These are phyloP conservation scores for Phalloptychus januarius DNA, from an alignment of 2,797 vertebrate genomes.

Conservation along the genomic window DNA sequence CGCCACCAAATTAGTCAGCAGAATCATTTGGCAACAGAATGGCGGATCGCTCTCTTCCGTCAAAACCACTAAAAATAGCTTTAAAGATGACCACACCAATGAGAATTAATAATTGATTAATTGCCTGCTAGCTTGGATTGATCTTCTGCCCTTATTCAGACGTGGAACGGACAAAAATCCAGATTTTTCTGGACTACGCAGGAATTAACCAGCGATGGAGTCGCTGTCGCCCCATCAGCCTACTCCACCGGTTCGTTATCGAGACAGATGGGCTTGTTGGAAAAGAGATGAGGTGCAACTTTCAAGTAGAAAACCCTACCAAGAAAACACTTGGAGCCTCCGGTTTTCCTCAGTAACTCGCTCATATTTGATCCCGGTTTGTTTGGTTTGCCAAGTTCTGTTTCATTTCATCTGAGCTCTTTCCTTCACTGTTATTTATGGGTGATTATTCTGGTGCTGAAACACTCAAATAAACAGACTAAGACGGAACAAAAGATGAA, in stretches of 20 bases:
- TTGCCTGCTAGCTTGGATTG: background rate
- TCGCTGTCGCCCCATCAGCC: conserved; percentile 68
- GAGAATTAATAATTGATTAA: conserved; percentile 28
- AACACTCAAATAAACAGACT: background rate
- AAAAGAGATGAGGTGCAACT: conserved; percentile 31
- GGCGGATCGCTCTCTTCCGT: conserved; percentile 35
- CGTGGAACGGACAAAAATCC: background rate
- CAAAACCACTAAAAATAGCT: conserved; percentile 45
- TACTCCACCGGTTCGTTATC: conserved; percentile 68
- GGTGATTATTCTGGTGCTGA: background rate
- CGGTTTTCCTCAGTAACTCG: background rate
- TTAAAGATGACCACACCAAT: conserved; percentile 31
- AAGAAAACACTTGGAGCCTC: conserved; percentile 19
- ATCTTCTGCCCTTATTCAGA: background rate
- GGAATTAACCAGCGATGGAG: conserved; percentile 56
- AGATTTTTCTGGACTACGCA: background rate
- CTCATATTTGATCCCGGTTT: background rate
- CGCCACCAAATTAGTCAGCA: conserved; percentile 54
- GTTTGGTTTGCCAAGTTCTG: conserved; percentile 2
- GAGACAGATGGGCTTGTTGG: conserved; percentile 64
- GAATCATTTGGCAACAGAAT: conserved; percentile 45
- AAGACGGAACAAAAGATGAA: background rate
- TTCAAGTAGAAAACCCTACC: conserved; percentile 18
- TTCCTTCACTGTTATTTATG: background rate
- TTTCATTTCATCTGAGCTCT: conserved; percentile 4